phyloP scores from a whole-genome alignment of 2,797 vertebrate species.

The Paramormyrops hopkinsi region DNA sequence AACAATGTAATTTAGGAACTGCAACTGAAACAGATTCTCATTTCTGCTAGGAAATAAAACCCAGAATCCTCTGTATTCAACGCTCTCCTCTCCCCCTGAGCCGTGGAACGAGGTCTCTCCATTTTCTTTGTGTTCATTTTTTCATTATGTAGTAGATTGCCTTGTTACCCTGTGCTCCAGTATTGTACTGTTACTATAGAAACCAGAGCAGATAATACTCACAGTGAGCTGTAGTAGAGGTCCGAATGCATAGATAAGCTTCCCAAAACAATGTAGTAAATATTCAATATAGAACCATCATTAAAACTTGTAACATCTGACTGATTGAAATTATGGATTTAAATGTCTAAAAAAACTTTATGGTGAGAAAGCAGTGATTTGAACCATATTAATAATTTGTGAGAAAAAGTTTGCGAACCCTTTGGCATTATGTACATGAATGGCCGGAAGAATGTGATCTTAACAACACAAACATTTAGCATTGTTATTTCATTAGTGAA shows the following conservation, averaged over 20 bases:
- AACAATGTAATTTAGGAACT: slow-evolving; percentile 10
- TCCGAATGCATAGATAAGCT: slow-evolving; percentile 18
- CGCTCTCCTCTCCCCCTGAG: slow-evolving; percentile 7
- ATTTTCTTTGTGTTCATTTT: slow-evolving; percentile 30
- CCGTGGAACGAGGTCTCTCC: slow-evolving; percentile 34
- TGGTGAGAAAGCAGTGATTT: background rate
- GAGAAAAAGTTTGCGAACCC: background rate
- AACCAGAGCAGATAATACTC: slow-evolving; percentile 33
- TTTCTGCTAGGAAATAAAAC: slow-evolving; percentile 16
- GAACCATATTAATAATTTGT: background rate
- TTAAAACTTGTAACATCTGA: background rate
- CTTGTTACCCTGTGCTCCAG: slow-evolving; percentile 29
- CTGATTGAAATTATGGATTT: background rate
- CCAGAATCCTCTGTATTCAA: background rate
- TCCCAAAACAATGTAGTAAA: slow-evolving; percentile 19
- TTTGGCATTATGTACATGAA: background rate
- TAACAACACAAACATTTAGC: background rate
- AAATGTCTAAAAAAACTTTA: background rate
- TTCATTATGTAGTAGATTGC: slow-evolving; percentile 50
- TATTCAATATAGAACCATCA: background rate
- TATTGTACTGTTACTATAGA: slow-evolving; percentile 43
- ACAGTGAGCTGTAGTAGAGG: slow-evolving; percentile 24
- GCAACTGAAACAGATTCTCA: background rate
- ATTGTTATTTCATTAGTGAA: background rate
- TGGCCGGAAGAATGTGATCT: background rate